Percentiles rank a stretch among this genome's conserved stretches.
phyloP scores from a whole-genome alignment of 2,888 invertebrate genomes.

The Nemotelus nigrinus region DNA sequence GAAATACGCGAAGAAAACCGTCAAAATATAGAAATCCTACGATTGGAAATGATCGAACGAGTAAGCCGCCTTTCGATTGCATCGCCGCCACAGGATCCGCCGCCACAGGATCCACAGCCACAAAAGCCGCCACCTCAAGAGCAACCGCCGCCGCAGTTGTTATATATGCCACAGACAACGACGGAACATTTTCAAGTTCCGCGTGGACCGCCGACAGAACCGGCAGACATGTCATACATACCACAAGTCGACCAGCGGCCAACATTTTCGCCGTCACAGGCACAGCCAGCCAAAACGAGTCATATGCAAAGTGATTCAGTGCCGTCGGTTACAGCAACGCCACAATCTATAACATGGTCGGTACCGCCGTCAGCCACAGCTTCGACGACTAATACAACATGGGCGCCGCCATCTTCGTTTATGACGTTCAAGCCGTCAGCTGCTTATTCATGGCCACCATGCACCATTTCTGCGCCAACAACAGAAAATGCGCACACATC shows the following conservation, averaged over 20 bases:
- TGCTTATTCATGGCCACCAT: too few relatives aligned
- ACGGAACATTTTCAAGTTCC: too few relatives aligned
- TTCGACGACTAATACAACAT: background rate
- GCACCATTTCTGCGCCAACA: too few relatives aligned
- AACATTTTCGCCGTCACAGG: background rate
- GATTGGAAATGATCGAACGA: background rate
- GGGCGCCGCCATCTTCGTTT: background rate
- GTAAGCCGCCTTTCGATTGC: background rate
- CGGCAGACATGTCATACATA: background rate
- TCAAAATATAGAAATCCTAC: background rate
- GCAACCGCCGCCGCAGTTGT: too few relatives aligned
- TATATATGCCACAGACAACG: too few relatives aligned
- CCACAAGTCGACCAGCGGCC: background rate
- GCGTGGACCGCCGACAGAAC: background rate
- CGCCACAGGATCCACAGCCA: background rate
- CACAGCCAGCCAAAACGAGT: background rate
- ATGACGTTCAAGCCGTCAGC: background rate
- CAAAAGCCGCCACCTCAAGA: background rate
- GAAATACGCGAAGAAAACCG: slow-evolving; percentile 1
- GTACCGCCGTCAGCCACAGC: background rate
- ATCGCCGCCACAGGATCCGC: background rate
- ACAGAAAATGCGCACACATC: background rate
- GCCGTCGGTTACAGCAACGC: too few relatives aligned
- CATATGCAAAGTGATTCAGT: background rate
- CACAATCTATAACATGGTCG: background rate